Evolutionary conservation across 2,888 invertebrate species (phyloP).

Genomic region (Synanthedon tipuliformis): DNA sequence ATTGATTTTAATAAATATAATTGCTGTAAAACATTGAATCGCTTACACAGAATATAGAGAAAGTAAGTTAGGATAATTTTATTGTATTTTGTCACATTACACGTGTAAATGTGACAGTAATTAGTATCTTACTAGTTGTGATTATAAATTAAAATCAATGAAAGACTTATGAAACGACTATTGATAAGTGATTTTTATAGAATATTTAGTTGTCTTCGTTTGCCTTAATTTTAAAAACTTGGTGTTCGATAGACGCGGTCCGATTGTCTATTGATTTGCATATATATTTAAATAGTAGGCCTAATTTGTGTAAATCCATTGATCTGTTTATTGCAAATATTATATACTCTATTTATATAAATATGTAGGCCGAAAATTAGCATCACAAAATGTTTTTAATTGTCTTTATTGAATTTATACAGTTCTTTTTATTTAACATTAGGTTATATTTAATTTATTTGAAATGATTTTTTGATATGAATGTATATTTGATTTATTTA

Average conservation of each 20-base stretch:
- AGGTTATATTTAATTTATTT: slow-evolving; percentile 18
- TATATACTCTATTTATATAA: background rate
- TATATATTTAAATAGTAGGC: background rate
- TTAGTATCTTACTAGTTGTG: background rate
- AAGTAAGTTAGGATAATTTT: background rate
- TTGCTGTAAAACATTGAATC: background rate
- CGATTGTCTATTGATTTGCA: background rate
- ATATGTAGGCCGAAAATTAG: background rate
- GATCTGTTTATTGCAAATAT: background rate
- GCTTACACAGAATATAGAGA: background rate
- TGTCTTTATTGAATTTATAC: slow-evolving; percentile 10
- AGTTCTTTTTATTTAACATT: slow-evolving; percentile 20
- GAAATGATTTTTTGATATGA: slow-evolving; percentile 21
- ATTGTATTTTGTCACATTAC: background rate
- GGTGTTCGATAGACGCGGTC: background rate
- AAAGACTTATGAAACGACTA: background rate
- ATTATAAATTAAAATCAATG: background rate
- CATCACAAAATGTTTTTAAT: background rate
- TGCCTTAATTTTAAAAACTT: background rate
- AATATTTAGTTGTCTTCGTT: background rate
- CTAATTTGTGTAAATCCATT: background rate
- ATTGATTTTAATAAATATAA: background rate
- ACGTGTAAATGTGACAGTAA: background rate
- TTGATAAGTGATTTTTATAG: background rate
- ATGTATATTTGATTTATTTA: slow-evolving; percentile 11